Base-by-base conservation (phyloP, 2,888 invertebrate species). In the Acrobasis consociella region DNA sequence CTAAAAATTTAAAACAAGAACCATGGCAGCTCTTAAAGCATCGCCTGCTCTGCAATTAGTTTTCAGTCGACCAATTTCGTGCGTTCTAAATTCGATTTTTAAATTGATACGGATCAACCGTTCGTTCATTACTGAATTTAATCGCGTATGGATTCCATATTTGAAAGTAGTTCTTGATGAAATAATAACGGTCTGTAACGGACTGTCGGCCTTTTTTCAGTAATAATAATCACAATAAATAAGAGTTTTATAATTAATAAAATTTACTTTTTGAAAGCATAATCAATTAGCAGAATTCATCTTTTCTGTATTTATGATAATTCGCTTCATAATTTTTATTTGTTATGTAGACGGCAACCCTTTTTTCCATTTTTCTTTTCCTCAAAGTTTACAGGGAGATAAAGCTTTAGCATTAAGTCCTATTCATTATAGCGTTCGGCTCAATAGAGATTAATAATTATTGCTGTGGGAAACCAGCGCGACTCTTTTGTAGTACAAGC, bases 111-210 rank as follows among this genome's bases (percentile, higher is more conserved):
- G 59, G 37, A 59, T 64, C 63, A 63, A 68, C 69, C 65, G 69
- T 64, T 67, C 62, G 63, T 72, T 69, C 69, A 74, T 76, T 74
- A 73, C 69, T 65, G 70, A 74, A 74, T 73, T 71, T 74, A 72
- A 74, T 77, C 73, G 73, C 73, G 74, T 72, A 75, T 69, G 69
- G 67, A 76, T 74, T 77, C 77, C 77, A 74, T 77, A 75, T 80
- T 80, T 77, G 78, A 81, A 79, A 74, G 73, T 76, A 72, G 72
- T 64, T 68, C 66, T 68, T 70, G 66, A 69, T 70, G 70, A 73
- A 67, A 73, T 72, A 73, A 63, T 80, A 78, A 76, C 81, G 76
- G 78, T 75, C 66, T 60, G 60, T 82, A 83, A 80, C 82, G 75
- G 80, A 72, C 60, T 59, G 58, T 62, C 55, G 65, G 70, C 68